Conservation (phyloP, 2,888 invertebrate species). For the Galeruca laticollis region DNA sequence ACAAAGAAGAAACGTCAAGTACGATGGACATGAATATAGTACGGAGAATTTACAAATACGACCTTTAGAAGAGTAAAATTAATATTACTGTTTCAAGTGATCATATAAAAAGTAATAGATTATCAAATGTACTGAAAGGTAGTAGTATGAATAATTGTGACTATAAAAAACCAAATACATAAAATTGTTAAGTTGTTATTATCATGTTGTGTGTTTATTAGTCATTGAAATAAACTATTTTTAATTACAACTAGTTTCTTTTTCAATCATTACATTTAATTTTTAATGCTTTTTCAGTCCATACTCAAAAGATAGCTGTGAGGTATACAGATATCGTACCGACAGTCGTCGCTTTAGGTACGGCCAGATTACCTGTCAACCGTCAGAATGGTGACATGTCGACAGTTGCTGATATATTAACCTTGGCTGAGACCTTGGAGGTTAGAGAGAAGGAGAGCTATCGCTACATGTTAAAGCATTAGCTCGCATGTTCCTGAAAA, state of each 20-base stretch:
- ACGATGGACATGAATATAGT: background rate
- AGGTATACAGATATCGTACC: no score
- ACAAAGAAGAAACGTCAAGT: constrained; percentile 41
- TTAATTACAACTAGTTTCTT: background rate
- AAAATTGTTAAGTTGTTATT: background rate
- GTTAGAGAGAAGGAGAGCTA: no score
- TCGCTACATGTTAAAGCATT: no score
- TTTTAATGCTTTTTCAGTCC: no score
- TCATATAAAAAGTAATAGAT: background rate
- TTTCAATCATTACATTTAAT: background rate
- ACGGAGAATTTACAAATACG: background rate
- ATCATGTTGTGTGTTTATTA: background rate
- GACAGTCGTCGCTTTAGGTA: no score
- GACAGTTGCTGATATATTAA: no score
- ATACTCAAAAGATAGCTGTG: no score
- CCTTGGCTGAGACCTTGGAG: no score
- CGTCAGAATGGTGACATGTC: no score
- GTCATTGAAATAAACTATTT: background rate
- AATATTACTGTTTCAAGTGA: background rate
- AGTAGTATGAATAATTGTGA: background rate
- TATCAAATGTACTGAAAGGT: background rate
- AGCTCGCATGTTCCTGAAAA: no score
- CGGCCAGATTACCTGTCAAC: no score
- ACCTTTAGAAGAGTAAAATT: background rate
- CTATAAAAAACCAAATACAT: background rate